Conservation (phyloP, 2,888 invertebrate species). For the Stenodema calcarata region DNA sequence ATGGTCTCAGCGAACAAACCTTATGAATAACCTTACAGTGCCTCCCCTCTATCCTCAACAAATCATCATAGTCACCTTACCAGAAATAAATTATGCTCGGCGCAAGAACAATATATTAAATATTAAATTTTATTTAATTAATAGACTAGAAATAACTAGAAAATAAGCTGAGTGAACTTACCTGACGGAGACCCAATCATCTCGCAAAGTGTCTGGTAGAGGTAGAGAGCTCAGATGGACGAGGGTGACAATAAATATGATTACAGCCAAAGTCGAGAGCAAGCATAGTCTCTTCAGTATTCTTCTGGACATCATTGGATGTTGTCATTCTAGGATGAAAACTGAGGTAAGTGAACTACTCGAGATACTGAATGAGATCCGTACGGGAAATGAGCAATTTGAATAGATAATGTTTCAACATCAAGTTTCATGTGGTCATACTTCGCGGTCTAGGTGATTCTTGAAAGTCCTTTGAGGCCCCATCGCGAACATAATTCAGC, state of each 20-base stretch:
- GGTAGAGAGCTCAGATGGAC: not conserved
- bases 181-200: constrained; percentile 53
- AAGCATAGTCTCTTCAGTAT: constrained; percentile 39
- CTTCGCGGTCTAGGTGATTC: not conserved
- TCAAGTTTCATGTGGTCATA: not conserved
- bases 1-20: no score
- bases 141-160: no score
- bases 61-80: no score
- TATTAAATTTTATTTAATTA: no score
- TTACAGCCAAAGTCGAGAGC: not conserved
- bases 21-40: no score
- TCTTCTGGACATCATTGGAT: constrained; percentile 46
- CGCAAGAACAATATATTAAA: no score
- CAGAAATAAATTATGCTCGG: no score
- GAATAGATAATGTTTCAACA: no score
- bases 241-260: not conserved
- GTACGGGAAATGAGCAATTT: no score
- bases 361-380: no score
- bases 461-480: not conserved
- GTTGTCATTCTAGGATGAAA: not conserved
- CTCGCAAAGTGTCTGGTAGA: constrained; percentile 35
- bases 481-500: not conserved
- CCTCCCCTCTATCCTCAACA: no score
- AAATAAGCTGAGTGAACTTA: not conserved
- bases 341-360: not conserved